A percentile compares a stretch with the other conserved stretches of the same genome.
phyloP scores from a whole-genome alignment of 2,797 vertebrate genomes.

The Microtus agrestis region DNA sequence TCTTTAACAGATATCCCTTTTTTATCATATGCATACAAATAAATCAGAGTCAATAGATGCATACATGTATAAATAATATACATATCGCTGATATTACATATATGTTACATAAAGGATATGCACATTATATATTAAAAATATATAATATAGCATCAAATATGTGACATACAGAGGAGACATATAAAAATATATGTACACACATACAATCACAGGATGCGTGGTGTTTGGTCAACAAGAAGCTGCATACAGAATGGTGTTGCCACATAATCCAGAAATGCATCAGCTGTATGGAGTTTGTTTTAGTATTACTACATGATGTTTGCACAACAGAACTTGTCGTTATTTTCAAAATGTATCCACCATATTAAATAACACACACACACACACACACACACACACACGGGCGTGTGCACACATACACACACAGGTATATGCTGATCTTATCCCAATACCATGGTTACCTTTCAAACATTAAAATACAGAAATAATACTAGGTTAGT shows the following conservation, averaged over 20 bases:
- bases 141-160: background rate
- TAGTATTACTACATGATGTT: background rate
- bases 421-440: background rate
- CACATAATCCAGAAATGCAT: background rate
- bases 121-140: background rate
- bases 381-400: background rate
- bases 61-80: background rate
- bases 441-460: background rate
- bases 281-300: background rate
- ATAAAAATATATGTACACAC: background rate
- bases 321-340: background rate
- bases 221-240: background rate
- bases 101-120: background rate
- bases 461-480: slow-evolving; percentile 15
- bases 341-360: background rate
- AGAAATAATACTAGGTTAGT: background rate
- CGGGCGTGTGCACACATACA: background rate
- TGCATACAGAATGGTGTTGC: background rate
- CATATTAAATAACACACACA: background rate
- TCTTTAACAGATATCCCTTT: background rate
- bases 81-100: background rate
- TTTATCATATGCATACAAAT: background rate
- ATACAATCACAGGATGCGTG: background rate
- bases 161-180: background rate
- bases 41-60: background rate